Evolutionary conservation across 1,140 invertebrate genomes (phyloP).

Genomic region (Wiebesia pumilae): DNA sequence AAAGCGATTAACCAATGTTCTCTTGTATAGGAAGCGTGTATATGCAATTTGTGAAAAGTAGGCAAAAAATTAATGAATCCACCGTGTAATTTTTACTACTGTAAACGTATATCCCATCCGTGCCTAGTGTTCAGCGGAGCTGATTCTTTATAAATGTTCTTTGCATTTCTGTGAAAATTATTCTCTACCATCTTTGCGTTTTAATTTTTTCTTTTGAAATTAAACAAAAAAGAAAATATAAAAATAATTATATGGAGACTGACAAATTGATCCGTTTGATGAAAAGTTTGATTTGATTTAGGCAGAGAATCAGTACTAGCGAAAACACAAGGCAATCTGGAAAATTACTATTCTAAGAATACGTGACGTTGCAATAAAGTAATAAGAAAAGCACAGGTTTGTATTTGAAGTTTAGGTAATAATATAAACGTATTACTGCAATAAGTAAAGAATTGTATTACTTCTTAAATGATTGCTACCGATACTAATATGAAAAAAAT

Average conservation of each 20-base stretch:
- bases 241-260: background rate
- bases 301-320: slow-evolving; percentile 64
- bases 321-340: slow-evolving; percentile 62
- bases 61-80: slow-evolving; percentile 57
- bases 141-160: slow-evolving; percentile 61
- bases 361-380: slow-evolving; percentile 61
- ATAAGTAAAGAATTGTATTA: slow-evolving; percentile 64
- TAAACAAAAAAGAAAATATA: background rate
- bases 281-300: background rate
- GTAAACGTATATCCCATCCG: slow-evolving; percentile 60
- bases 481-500: background rate
- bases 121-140: slow-evolving; percentile 68
- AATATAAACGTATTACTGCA: slow-evolving; percentile 66
- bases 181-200: background rate
- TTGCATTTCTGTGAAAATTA: background rate
- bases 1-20: background rate
- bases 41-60: background rate
- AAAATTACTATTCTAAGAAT: slow-evolving; percentile 59
- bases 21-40: background rate
- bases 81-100: slow-evolving; percentile 65
- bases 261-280: background rate
- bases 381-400: slow-evolving; percentile 56
- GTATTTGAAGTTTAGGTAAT: slow-evolving; percentile 69
- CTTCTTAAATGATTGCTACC: slow-evolving; percentile 67
- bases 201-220: background rate